Evolutionary conservation across 1,140 invertebrate genomes (phyloP), one percentile per base, ranked within the genome.

Genomic region (Daktulosphaira vitifoliae): DNA sequence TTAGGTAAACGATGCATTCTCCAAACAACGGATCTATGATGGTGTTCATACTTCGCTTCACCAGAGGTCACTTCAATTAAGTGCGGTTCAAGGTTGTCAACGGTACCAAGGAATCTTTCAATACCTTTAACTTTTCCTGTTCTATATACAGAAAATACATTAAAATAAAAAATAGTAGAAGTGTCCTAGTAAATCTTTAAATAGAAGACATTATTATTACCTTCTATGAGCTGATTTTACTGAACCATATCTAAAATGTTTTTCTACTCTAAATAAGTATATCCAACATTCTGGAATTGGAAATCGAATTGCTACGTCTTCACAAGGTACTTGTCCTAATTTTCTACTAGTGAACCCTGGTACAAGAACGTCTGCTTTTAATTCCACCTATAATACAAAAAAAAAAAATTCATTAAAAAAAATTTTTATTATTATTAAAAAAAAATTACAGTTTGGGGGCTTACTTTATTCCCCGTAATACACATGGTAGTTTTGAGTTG

Each of bases 241-340:
- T 4, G 95, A 97, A n/a, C 97, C 97, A 75, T 98, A 98, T 72
- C 95, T 82, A 78, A 98, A 98, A 75, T 97, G 90, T 73, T 98
- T 96, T 75, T 99, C 96, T 18, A 97, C 93, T 67, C 97, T 82
- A 77, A 99, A 99, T 71, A 98, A 80, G 76, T 99, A 99, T 71
- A 99, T 94, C 97, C 97, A 99, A 72, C 89, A 91, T 78, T 99
- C 96, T 23, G 97, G 97, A 68, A 99, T 93, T 5, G 96, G 95
- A 75, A 99, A 96, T 62, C 92, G 81, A 39, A 99, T 88, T 72
- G 90, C 87, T 44, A 99, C 95, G 77, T 99, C 95, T 78, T 98
- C 92, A 77, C 95, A 98, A 50, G 93, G 96, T 69, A 99, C 87
- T 74, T 91, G 89, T 7, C 95, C 92, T 51, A 96, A 80, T 78